These are phyloP conservation scores for Psittacula cyanocephala DNA, from an alignment of 2,113 vertebrate species.

Conservation along the genomic window DNA sequence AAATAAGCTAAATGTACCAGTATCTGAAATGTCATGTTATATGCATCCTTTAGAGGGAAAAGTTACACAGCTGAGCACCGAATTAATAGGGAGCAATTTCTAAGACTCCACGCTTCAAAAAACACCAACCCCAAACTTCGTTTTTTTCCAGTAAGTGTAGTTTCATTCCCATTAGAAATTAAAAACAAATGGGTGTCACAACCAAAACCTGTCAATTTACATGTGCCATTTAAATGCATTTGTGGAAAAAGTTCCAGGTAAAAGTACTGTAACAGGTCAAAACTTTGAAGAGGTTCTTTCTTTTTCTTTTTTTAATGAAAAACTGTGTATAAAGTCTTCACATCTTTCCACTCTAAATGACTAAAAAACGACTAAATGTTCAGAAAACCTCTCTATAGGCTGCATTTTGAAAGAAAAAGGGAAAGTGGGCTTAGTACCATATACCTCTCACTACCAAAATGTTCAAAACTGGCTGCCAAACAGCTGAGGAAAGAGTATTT, in stretches of 20 bases:
- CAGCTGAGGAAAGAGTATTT: neutral
- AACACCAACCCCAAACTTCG: neutral
- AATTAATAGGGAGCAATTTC: neutral
- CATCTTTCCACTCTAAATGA: neutral
- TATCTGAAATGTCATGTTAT: neutral
- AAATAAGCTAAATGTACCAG: neutral
- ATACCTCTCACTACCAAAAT: neutral
- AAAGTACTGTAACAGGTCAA: neutral
- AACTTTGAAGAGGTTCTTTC: neutral
- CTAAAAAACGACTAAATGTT: neutral
- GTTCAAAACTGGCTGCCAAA: neutral
- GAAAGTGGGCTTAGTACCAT: neutral
- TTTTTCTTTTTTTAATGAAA: neutral
- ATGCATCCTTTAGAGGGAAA: neutral
- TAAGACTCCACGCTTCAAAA: neutral
- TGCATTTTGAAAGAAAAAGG: neutral
- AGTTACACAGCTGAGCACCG: neutral
- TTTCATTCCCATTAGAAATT: neutral
- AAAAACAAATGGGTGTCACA: neutral
- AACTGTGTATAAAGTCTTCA: neutral
- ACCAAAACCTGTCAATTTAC: neutral
- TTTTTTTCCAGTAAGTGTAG: neutral
- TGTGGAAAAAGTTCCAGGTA: neutral
- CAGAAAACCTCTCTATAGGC: neutral
- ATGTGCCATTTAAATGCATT: neutral